These are phyloP conservation scores for Ptychadena robeensis DNA, from an alignment of 2,797 vertebrate species.

Conservation along the genomic window DNA sequence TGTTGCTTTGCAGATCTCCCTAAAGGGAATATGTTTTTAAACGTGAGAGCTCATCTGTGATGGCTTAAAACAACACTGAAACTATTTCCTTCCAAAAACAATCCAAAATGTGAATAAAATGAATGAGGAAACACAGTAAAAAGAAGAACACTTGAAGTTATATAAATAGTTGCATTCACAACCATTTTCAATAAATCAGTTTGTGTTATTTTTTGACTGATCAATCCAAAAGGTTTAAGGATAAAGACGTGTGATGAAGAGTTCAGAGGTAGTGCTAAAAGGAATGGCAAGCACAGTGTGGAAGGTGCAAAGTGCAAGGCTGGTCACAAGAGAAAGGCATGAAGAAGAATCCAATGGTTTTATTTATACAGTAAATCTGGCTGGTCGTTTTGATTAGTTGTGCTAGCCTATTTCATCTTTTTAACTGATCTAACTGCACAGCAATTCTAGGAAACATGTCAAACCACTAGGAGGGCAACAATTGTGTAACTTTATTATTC, in stretches of 20 bases:
- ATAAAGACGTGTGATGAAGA: neutral
- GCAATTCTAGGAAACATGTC: too few species aligned
- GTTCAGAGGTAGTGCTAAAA: neutral
- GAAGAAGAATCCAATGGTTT: too few species aligned
- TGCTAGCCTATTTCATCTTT: too few species aligned
- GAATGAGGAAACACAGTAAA: neutral
- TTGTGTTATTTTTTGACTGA: neutral
- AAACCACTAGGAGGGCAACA: too few species aligned
- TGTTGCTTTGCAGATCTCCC: constrained; percentile 53
- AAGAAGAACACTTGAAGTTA: neutral
- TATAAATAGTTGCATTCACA: neutral
- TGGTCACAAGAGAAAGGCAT: too few species aligned
- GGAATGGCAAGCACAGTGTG: too few species aligned
- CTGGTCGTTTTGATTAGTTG: too few species aligned
- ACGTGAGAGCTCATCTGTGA: constrained; percentile 29
- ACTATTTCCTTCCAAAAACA: neutral
- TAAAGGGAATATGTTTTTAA: constrained; percentile 53
- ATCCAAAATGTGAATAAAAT: neutral
- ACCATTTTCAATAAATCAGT: neutral
- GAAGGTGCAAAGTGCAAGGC: too few species aligned
- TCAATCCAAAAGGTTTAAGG: neutral
- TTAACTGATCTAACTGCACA: too few species aligned
- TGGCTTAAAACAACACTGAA: constrained; percentile 39
- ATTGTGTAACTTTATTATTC: too few species aligned
- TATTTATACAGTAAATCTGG: too few species aligned